These are phyloP conservation scores for Bryconaethiops microstoma DNA, from an alignment of 2,797 vertebrate genomes.

Conservation along the genomic window DNA sequence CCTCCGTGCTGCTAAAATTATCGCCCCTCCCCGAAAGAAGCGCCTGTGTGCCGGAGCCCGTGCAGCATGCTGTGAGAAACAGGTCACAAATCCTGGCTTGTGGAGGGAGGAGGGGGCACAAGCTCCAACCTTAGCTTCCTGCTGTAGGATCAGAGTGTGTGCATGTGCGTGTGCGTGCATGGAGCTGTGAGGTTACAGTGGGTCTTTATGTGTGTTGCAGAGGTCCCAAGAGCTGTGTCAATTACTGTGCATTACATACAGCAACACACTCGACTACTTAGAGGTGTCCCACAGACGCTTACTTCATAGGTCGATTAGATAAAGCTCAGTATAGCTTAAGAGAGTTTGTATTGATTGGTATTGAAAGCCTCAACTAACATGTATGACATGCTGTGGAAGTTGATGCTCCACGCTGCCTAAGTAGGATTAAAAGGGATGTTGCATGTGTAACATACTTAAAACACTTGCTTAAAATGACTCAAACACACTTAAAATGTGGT, in stretches of 20 bases:
- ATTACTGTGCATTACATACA: conserved; percentile 55
- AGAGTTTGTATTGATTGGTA: not conserved
- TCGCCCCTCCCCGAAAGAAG: conserved; percentile 50
- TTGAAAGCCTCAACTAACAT: conserved; percentile 1
- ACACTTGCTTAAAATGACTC: not conserved
- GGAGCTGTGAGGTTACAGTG: conserved; percentile 52
- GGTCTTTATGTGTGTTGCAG: conserved; percentile 57
- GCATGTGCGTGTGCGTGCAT: conserved; percentile 32
- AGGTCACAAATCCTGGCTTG: conserved; percentile 52
- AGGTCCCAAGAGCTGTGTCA: conserved; percentile 54
- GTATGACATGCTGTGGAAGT: not conserved
- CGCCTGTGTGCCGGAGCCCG: conserved; percentile 51
- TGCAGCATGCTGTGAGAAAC: conserved; percentile 48
- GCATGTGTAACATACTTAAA: not conserved
- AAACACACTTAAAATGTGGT: not conserved
- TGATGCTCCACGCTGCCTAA: not conserved
- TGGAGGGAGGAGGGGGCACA: conserved; percentile 33
- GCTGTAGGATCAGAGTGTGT: conserved; percentile 43
- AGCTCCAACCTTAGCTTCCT: conserved; percentile 49
- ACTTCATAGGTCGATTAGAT: not conserved
- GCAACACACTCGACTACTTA: conserved; percentile 27
- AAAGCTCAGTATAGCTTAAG: not conserved
- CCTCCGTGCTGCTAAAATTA: conserved; percentile 61
- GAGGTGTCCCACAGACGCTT: conserved; percentile 25
- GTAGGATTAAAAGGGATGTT: not conserved